Base-by-base conservation (phyloP, 2,888 invertebrate genomes). In the Amblyteles armatorius region DNA sequence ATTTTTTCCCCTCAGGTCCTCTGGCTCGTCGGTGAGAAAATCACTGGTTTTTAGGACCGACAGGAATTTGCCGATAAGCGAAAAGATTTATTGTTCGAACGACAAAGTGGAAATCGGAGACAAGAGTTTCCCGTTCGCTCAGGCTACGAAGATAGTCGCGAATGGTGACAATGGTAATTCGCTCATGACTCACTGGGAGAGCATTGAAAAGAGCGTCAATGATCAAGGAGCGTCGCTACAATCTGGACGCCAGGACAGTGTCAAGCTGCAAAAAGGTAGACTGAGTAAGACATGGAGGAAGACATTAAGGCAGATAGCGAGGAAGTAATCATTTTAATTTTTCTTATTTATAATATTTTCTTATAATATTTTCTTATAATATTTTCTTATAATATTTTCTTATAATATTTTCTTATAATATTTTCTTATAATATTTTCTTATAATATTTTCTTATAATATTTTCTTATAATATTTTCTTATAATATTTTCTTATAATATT, bases 31-130 rank as follows among this genome's bases (percentile, higher is more conserved):
- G 95, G 95, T 94, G 11, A 94, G 95, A 83, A 94, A 94, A 83
- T 95, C 95, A 1, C 94, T 95, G 50, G 95, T 96, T 92, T 93
- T 95, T 91, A 94, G 95, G 87, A 94, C 95, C 79, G 95, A 95
- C 92, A 95, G 95, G 88, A 96, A 96, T 90, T 92, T 96, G 44
- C 96, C 96, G 22, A 94, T 90, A 5, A 90, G 95, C 72, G 95
- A 95, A 44, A 95, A 94, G 87, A 94, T 95, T 87, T 94, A 94
- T 85, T 55, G 80, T 9, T 40, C 48, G 40, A 79, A 29, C 82
- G 86, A 87, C 76, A 86, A 77, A 16, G 52, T 57, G 40, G 82
- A 76, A 29, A 86, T 72, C 74, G 89, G 85, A 36, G 83, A 86
- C 36, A 65, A 65, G 36, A 84, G 52, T 74, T 87, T 73, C 40